These are phyloP conservation scores for Gymnorhina tibicen DNA, from an alignment of 2,113 vertebrate genomes.

Conservation along the genomic window DNA sequence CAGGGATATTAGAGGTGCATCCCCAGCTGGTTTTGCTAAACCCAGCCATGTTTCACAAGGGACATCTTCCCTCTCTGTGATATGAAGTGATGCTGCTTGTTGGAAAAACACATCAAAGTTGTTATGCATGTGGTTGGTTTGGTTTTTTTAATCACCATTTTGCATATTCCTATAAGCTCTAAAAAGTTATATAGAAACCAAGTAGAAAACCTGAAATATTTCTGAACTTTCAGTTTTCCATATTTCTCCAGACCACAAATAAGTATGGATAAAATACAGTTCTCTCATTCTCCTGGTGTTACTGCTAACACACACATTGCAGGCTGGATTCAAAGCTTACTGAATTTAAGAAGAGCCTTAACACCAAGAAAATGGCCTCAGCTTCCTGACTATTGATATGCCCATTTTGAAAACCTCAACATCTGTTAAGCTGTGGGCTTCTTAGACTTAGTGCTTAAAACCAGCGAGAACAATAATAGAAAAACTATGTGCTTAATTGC, in stretches of 20 bases:
- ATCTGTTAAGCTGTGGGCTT: not conserved
- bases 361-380: not conserved
- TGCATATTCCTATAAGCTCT: not conserved
- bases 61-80: not conserved
- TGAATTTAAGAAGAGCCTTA: not conserved
- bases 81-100: not conserved
- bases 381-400: not conserved
- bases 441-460: not conserved
- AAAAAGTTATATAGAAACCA: not conserved
- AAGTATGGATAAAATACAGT: not conserved
- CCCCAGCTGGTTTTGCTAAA: not conserved
- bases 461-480: not conserved
- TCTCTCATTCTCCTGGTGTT: not conserved
- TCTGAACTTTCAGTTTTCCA: not conserved
- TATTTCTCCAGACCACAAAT: not conserved
- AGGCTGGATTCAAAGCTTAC: not conserved
- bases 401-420: not conserved
- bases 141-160: not conserved
- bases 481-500: not conserved
- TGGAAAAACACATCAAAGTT: not conserved
- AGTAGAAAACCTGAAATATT: not conserved
- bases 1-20: not conserved
- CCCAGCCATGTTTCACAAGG: not conserved
- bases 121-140: not conserved
- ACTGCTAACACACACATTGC: not conserved